Evolutionary conservation across 2,888 invertebrate genomes (phyloP), one percentile per base, ranked within the genome.

Genomic region (Anaspis maculata): DNA sequence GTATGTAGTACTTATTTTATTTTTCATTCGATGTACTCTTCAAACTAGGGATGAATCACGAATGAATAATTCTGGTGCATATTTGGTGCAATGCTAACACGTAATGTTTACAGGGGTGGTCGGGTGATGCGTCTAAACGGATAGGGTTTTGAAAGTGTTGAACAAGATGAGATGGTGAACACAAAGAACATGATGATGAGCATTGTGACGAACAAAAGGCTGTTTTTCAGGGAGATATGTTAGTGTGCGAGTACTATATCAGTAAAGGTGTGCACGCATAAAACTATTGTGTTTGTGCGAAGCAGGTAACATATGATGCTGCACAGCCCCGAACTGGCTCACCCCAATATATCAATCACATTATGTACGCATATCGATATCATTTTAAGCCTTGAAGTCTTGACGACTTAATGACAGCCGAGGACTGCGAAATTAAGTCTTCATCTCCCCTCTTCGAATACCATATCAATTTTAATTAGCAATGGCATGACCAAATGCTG

Each of bases 331-430:
- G 25, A 33, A 48, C 50, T 48, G 56, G 55, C 57, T 52, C 58
- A 59, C 60, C 58, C 54, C 51, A 57, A 58, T 61, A 60, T 57
- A 64, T 62, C 62, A 62, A 62, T 62, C 62, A 62, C 46, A 51
- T 59, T 59, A 57, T 52, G 51, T 54, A 59, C 58, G 59, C 59
- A 56, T 61, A 61, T 62, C 58, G 53, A 60, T 61, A 56, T 48
- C 55, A 52, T 42, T 49, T 44, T 44, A 45, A 44, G 38, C 34
- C 43, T 39, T 46, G 5, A 6, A 6, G 5, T 48, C 42, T 42
- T 53, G 56, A 57, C 46, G 52, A 54, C 55, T 57, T 52, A 54
- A 56, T 57, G 52, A 55, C 52, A 40, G 30, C 30, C 36, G 34
- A 9, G 9, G 19, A 9, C 9, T 5, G 9, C 19, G 19, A 19